Evolutionary conservation across 2,113 vertebrate species (phyloP).

Genomic region (Onychorhynchus coronatus): DNA sequence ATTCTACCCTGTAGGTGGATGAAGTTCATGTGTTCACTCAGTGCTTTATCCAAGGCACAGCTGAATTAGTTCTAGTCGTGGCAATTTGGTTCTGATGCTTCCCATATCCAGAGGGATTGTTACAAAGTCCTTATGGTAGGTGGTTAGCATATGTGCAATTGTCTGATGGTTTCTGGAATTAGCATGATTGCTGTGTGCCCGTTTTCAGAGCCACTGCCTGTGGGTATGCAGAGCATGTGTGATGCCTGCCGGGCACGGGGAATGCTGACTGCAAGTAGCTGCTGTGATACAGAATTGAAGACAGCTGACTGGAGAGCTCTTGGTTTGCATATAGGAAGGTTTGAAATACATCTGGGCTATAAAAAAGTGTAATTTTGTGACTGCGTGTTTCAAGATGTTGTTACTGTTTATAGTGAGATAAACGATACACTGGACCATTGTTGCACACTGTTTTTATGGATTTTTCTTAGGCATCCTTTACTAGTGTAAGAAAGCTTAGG

Average conservation of each 20-base stretch:
- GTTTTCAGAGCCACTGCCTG: background rate
- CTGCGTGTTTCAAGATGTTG: background rate
- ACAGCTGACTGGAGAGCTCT: background rate
- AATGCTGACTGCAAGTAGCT: background rate
- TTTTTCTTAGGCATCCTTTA: background rate
- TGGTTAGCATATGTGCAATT: background rate
- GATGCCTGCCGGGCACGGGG: background rate
- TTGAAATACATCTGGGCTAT: background rate
- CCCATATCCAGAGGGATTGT: background rate
- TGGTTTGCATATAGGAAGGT: background rate
- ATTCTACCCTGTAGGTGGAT: background rate
- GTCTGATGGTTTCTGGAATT: background rate
- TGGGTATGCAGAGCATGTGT: background rate
- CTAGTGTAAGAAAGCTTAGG: background rate
- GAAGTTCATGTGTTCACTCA: rapidly evolving
- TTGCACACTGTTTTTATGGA: background rate
- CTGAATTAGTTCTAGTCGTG: background rate
- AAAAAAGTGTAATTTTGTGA: background rate
- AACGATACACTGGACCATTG: background rate
- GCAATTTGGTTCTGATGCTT: background rate
- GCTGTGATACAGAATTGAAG: background rate
- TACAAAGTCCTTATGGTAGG: background rate
- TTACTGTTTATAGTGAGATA: background rate
- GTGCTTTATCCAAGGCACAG: background rate
- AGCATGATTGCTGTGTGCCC: background rate